A percentile compares a stretch with the other conserved stretches of the same genome.
These are phyloP conservation scores for Sarcophilus harrisii DNA, from an alignment of 2,797 vertebrate species.

Conservation along the genomic window DNA sequence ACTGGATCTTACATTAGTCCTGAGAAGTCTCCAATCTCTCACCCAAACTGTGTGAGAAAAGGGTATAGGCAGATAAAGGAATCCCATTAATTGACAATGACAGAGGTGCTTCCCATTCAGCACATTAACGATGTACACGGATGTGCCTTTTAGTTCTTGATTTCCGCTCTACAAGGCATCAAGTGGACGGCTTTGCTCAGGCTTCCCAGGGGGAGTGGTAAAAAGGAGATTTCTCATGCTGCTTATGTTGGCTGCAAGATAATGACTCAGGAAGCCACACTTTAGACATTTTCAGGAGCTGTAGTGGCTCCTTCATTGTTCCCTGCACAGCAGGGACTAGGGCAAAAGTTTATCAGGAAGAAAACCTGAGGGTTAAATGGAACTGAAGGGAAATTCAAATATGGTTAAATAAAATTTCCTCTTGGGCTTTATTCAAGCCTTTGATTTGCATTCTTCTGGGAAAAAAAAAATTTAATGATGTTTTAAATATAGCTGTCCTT, in stretches of 20 bases:
- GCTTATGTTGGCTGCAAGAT: slow-evolving; percentile 67
- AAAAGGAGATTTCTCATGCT: slow-evolving; percentile 75
- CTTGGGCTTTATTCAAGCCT: slow-evolving; percentile 75
- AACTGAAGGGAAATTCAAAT: slow-evolving; percentile 81
- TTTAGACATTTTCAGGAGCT: slow-evolving; percentile 67
- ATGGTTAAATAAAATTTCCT: slow-evolving; percentile 82
- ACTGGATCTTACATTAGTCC: background rate
- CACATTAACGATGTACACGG: background rate
- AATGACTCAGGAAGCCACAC: slow-evolving; percentile 71
- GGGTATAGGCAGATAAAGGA: background rate
- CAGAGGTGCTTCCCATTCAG: slow-evolving; percentile 61
- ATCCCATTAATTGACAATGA: slow-evolving; percentile 47
- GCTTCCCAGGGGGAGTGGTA: slow-evolving; percentile 65
- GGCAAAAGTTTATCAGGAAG: slow-evolving; percentile 83
- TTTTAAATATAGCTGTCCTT: slow-evolving; percentile 80
- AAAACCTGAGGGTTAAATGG: slow-evolving; percentile 78
- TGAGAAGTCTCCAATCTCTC: slow-evolving; percentile 48
- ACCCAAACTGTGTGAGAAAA: slow-evolving; percentile 49
- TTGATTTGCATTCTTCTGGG: slow-evolving; percentile 80
- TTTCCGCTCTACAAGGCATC: slow-evolving; percentile 46
- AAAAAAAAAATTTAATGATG: slow-evolving; percentile 78
- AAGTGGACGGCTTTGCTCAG: slow-evolving; percentile 22
- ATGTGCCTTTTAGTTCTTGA: slow-evolving; percentile 54
- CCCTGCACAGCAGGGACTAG: slow-evolving; percentile 77
- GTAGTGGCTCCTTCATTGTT: slow-evolving; percentile 78